phyloP scores from a whole-genome alignment of 1,140 invertebrate genomes.

The Sitobion miscanthi region DNA sequence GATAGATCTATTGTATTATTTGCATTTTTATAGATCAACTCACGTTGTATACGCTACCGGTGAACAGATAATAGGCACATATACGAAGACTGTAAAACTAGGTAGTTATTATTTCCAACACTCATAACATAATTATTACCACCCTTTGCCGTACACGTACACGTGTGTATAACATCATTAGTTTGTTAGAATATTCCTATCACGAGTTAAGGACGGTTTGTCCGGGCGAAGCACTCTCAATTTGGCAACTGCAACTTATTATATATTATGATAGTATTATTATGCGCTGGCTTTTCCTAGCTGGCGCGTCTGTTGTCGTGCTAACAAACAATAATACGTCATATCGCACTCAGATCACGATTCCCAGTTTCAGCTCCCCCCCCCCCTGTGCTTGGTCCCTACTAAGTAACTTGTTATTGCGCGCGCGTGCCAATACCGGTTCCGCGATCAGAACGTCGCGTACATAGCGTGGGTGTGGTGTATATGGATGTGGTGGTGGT shows the following conservation, averaged over 20 bases:
- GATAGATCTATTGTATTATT: background rate
- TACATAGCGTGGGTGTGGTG: background rate
- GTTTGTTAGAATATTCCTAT: background rate
- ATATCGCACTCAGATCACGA: background rate
- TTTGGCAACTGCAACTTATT: conserved; percentile 12
- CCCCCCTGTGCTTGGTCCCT: too few relatives aligned
- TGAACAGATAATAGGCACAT: background rate
- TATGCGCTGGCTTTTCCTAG: background rate
- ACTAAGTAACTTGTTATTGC: conserved; percentile 4
- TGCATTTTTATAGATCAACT: background rate
- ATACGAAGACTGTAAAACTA: background rate
- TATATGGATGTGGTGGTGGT: background rate
- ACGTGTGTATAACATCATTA: background rate
- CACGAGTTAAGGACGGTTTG: background rate
- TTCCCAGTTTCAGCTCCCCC: background rate
- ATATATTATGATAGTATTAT: background rate
- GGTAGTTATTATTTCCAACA: background rate
- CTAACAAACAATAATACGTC: background rate
- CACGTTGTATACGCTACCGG: background rate
- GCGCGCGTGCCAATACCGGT: background rate
- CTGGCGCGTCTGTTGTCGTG: background rate
- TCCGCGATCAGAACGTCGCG: background rate
- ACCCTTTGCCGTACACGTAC: background rate
- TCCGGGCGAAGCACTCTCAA: background rate
- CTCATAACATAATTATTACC: background rate